These are phyloP conservation scores for Spondyliosoma cantharus DNA, from an alignment of 2,797 vertebrate genomes.

Conservation along the genomic window DNA sequence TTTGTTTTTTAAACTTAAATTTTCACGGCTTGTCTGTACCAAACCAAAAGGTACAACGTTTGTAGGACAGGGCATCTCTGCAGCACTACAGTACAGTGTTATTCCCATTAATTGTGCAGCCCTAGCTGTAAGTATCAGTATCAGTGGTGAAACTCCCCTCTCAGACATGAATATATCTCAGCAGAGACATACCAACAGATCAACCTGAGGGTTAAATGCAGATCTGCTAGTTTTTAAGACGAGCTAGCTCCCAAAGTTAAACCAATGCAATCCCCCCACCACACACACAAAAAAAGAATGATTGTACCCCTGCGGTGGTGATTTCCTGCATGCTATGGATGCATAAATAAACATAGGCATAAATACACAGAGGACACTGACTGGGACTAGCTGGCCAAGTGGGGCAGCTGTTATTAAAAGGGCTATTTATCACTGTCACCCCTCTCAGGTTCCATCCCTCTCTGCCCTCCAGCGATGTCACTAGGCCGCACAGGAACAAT, in stretches of 20 bases:
- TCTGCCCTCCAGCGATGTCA: slow-evolving; percentile 87
- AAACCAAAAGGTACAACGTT: too few relatives aligned
- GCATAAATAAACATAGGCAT: slow-evolving; percentile 90
- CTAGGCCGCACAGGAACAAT: slow-evolving; percentile 86
- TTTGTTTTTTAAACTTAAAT: too few relatives aligned
- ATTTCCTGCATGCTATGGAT: slow-evolving; percentile 87
- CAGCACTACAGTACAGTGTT: too few relatives aligned
- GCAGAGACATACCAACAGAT: slow-evolving; percentile 53
- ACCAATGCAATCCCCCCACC: slow-evolving; percentile 61
- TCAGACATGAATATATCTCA: slow-evolving; percentile 22
- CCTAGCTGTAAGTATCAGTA: neutral
- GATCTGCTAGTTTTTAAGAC: slow-evolving; percentile 56
- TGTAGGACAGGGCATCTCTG: too few relatives aligned
- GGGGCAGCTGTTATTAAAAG: slow-evolving; percentile 92
- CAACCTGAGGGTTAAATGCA: slow-evolving; percentile 60
- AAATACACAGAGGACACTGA: slow-evolving; percentile 89
- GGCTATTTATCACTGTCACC: slow-evolving; percentile 91
- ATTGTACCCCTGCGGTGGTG: slow-evolving; percentile 86
- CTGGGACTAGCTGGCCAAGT: slow-evolving; percentile 87
- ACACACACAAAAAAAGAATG: slow-evolving; percentile 74
- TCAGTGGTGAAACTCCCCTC: neutral
- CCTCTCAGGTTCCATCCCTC: slow-evolving; percentile 86
- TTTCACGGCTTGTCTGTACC: too few relatives aligned
- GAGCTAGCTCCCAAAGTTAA: slow-evolving; percentile 72
- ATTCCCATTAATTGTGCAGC: too few relatives aligned